A percentile compares a stretch with the other conserved stretches of the same genome.
Conservation (phyloP, 1,140 invertebrate genomes). For the Yoshiicerus persimilis region DNA sequence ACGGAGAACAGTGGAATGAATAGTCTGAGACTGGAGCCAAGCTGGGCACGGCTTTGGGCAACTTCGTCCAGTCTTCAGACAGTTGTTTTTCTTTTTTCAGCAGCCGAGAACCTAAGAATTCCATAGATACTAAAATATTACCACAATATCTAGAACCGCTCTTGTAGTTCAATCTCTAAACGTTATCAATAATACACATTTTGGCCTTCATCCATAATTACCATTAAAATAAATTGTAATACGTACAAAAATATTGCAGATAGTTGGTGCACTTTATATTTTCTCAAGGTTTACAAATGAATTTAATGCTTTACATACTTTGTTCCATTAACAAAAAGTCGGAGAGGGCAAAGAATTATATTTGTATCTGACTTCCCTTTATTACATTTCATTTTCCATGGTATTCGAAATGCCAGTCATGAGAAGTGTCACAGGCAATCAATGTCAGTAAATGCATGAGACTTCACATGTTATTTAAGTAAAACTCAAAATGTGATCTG, state of each 20-base stretch:
- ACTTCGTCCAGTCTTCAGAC: conserved; percentile 14
- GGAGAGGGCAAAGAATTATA: background rate
- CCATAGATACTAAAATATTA: background rate
- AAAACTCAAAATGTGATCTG: background rate
- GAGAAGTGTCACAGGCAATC: background rate
- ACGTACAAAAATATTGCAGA: too few relatives aligned
- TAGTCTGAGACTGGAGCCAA: conserved; percentile 11
- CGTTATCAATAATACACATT: too few relatives aligned
- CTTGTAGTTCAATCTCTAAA: too few relatives aligned
- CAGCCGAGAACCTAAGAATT: background rate
- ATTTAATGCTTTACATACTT: background rate
- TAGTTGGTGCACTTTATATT: too few relatives aligned
- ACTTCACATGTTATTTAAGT: background rate
- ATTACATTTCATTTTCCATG: background rate
- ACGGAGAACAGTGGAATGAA: background rate
- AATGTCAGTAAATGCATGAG: background rate
- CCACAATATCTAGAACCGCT: background rate
- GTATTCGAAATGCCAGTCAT: conserved; percentile 7
- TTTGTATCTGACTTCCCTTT: background rate
- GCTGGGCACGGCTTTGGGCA: background rate
- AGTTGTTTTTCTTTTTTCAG: conserved; percentile 4
- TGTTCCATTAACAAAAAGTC: background rate
- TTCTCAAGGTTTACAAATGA: background rate
- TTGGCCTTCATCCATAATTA: too few relatives aligned
- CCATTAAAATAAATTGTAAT: too few relatives aligned